A percentile compares a stretch with the other conserved stretches of the same genome.
phyloP scores from a whole-genome alignment of 1,140 invertebrate genomes.

The Drosophila persimilis region DNA sequence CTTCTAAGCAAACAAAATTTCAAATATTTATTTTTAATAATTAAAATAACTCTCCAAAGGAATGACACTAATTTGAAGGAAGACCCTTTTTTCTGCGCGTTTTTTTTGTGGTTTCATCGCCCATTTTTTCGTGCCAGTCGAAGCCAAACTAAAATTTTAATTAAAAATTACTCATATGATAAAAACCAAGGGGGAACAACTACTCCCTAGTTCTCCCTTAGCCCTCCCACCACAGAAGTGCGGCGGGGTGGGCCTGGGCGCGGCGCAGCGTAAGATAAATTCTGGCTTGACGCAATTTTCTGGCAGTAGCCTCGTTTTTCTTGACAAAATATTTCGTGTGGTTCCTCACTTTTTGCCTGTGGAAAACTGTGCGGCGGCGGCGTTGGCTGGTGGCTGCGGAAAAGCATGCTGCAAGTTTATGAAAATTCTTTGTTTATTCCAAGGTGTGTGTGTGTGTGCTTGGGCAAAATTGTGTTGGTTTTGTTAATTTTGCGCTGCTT shows the following conservation, averaged over 20 bases:
- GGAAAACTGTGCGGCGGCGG: conserved; percentile 20
- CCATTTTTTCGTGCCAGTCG: conserved; percentile 8
- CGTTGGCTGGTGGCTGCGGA: conserved; percentile 11
- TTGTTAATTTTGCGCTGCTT: conserved; percentile 71
- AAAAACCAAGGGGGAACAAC: conserved; percentile 10
- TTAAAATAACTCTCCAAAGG: no score
- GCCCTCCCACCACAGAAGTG: conserved; percentile 14
- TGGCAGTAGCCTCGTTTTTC: conserved; percentile 29
- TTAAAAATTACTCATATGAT: conserved; percentile 74
- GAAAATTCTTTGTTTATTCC: conserved; percentile 72
- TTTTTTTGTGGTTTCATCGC: conserved; percentile 43
- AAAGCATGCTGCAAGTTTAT: conserved; percentile 75
- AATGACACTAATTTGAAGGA: no score
- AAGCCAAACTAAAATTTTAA: conserved; percentile 61
- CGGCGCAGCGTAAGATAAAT: conserved; percentile 57
- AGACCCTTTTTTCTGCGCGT: no score
- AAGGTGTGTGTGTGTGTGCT: conserved; percentile 38
- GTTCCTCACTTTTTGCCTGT: conserved; percentile 29
- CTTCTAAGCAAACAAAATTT: no score
- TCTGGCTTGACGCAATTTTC: conserved; percentile 56
- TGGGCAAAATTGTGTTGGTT: conserved; percentile 66
- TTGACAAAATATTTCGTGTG: conserved; percentile 75
- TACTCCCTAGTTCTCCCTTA: conserved; percentile 1
- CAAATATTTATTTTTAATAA: no score
- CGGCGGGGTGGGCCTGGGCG: no score